Evolutionary conservation across 2,797 vertebrate species (phyloP).

Genomic region (Acanthurus tractus): DNA sequence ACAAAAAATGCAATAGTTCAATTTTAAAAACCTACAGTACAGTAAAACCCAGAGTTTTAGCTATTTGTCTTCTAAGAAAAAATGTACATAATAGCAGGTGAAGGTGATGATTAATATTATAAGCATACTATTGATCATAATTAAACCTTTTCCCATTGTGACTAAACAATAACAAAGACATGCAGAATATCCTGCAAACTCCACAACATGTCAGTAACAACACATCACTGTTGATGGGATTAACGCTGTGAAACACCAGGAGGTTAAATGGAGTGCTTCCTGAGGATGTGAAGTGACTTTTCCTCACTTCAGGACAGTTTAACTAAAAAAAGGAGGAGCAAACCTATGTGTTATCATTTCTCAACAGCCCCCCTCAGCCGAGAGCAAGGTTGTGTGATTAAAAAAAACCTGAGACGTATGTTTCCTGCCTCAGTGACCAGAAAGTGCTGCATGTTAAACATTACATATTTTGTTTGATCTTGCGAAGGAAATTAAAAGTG

Average conservation of each 20-base stretch:
- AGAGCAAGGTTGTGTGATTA: constrained; percentile 19
- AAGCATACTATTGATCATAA: constrained; percentile 41
- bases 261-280: constrained; percentile 54
- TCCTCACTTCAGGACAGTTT: constrained; percentile 36
- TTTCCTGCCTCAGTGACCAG: constrained; percentile 38
- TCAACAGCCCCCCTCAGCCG: constrained; percentile 21
- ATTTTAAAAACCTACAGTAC: too few relatives aligned
- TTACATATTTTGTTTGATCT: constrained; percentile 38
- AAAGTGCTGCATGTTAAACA: constrained; percentile 43
- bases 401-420: neutral
- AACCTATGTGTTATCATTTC: constrained; percentile 19
- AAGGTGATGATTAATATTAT: constrained; percentile 14
- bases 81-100: neutral
- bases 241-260: constrained; percentile 70
- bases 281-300: constrained; percentile 45
- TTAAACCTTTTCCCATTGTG: constrained; percentile 19
- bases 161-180: constrained; percentile 42
- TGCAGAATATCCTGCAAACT: constrained; percentile 42
- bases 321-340: constrained; percentile 3
- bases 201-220: constrained; percentile 62
- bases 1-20: too few relatives aligned
- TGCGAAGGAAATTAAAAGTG: constrained; percentile 9
- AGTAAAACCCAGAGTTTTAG: neutral
- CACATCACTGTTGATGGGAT: constrained; percentile 52
- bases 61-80: neutral